These are phyloP conservation scores for Anas bernieri DNA, from an alignment of 2,797 vertebrate genomes.

Conservation along the genomic window DNA sequence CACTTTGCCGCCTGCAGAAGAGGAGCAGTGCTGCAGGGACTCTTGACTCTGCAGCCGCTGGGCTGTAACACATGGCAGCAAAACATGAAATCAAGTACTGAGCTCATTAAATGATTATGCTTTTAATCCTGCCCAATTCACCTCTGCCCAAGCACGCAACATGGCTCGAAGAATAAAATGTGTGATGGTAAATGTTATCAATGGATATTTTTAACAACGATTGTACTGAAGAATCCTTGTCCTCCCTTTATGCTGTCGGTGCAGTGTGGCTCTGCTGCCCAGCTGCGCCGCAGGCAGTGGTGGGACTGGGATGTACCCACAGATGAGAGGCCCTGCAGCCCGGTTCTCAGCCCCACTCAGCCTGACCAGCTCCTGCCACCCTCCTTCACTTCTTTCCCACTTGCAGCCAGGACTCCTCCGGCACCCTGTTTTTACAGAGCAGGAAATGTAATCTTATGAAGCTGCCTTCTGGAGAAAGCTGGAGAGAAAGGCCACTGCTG, in stretches of 20 bases:
- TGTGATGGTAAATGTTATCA: neutral
- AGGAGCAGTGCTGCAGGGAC: neutral
- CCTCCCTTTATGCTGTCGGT: neutral
- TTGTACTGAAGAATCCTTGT: neutral
- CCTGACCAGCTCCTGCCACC: neutral
- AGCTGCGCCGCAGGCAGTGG: neutral
- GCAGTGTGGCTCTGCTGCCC: neutral
- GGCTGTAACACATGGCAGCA: neutral
- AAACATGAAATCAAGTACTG: slow-evolving; percentile 8
- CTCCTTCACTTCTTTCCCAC: neutral
- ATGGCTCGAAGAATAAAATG: neutral
- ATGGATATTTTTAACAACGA: neutral
- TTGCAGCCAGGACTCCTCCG: neutral
- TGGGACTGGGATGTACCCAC: rapidly evolving
- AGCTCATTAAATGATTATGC: neutral
- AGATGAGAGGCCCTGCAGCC: neutral
- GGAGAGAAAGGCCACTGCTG: neutral
- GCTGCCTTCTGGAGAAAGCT: neutral
- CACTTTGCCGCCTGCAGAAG: neutral
- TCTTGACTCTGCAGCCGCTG: neutral
- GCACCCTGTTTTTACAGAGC: neutral
- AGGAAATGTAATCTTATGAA: neutral
- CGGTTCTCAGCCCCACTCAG: neutral
- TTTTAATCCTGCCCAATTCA: slow-evolving; percentile 29
- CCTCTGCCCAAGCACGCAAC: neutral